Evolutionary conservation across 2,113 vertebrate species (phyloP).

Genomic region (Peromyscus polionotus): DNA sequence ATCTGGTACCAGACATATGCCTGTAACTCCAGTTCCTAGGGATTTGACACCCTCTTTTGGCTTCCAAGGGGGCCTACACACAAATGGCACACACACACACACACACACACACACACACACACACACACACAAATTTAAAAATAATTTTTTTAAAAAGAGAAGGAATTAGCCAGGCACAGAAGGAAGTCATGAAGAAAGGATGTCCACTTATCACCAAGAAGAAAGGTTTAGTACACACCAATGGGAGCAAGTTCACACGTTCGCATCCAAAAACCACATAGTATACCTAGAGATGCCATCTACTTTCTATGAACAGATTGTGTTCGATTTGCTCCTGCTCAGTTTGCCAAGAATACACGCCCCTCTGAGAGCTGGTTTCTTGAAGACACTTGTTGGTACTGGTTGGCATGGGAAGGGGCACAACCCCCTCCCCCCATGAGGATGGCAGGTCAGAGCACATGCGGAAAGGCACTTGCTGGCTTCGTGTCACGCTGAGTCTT

Average conservation of each 20-base stretch:
- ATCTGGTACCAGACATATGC: not conserved
- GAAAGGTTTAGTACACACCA: not conserved
- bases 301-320: not conserved
- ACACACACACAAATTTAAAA: not conserved
- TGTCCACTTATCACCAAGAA: not conserved
- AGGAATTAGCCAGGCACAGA: not conserved
- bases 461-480: not conserved
- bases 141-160: not conserved
- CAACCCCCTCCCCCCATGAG: not conserved
- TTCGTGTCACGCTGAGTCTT: not conserved
- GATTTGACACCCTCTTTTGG: not conserved
- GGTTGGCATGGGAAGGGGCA: not conserved
- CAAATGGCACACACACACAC: not conserved
- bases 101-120: not conserved
- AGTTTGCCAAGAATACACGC: not conserved
- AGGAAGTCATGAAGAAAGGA: not conserved
- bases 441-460: not conserved
- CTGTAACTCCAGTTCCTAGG: not conserved
- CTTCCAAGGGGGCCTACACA: not conserved
- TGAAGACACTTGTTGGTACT: not conserved
- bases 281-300: not conserved
- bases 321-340: not conserved
- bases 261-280: not conserved
- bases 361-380: not conserved
- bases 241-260: not conserved